Evolutionary conservation across 2,113 vertebrate genomes (phyloP).

Genomic region (Urocynchramus pylzowi): DNA sequence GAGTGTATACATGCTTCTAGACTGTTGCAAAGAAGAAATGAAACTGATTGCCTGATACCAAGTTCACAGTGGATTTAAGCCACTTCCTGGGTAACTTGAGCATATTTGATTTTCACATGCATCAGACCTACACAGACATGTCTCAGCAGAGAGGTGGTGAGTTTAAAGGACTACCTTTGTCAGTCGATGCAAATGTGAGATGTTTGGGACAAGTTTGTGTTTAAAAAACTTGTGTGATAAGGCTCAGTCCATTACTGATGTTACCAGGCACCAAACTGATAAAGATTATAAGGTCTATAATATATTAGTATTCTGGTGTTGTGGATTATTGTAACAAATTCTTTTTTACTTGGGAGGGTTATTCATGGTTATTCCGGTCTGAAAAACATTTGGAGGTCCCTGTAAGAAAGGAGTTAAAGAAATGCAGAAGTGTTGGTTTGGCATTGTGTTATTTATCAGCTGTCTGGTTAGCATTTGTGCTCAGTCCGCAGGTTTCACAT

Average conservation of each 20-base stretch:
- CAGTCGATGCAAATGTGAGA: neutral
- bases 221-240: neutral
- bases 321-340: neutral
- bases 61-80: neutral
- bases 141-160: neutral
- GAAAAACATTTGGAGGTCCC: constrained; percentile 26
- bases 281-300: neutral
- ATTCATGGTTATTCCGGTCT: neutral
- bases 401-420: constrained; percentile 28
- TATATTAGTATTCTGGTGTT: neutral
- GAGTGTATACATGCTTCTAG: neutral
- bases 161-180: neutral
- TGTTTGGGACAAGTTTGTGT: neutral
- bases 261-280: neutral
- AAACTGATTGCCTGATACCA: constrained; percentile 1
- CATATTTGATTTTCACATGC: neutral
- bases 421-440: neutral
- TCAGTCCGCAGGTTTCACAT: constrained; percentile 57
- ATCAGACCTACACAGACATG: neutral
- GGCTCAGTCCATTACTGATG: neutral
- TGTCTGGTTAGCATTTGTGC: constrained; percentile 67
- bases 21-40: neutral
- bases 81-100: constrained; percentile 3
- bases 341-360: neutral
- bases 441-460: constrained; percentile 51